These are phyloP conservation scores for Notospermus geniculatus DNA, from an alignment of 1,140 invertebrate genomes.

Conservation along the genomic window DNA sequence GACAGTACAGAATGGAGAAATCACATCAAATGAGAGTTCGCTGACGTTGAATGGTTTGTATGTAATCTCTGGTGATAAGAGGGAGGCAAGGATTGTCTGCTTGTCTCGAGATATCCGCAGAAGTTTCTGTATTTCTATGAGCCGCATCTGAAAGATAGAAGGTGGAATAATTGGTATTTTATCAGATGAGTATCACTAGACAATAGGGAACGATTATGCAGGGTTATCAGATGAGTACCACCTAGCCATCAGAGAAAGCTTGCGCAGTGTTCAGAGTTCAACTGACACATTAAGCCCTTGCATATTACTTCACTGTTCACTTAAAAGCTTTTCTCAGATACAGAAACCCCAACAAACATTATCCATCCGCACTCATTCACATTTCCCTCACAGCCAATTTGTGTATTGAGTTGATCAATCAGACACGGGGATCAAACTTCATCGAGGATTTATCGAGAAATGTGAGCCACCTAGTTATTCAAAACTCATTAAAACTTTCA, in stretches of 20 bases:
- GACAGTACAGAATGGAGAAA: conserved; percentile 33
- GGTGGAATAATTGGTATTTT: neutral
- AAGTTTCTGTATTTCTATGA: conserved; percentile 31
- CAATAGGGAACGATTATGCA: too few relatives aligned
- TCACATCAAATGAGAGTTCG: conserved; percentile 38
- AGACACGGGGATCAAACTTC: neutral
- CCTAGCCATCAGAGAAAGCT: too few relatives aligned
- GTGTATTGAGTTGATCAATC: too few relatives aligned
- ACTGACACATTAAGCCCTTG: too few relatives aligned
- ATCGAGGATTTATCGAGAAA: neutral
- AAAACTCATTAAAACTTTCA: neutral
- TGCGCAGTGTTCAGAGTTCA: too few relatives aligned
- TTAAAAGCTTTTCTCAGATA: too few relatives aligned
- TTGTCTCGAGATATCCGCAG: conserved; percentile 25
- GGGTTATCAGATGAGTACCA: too few relatives aligned
- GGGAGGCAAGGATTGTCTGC: conserved; percentile 28
- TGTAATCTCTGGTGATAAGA: conserved; percentile 38
- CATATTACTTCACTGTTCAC: too few relatives aligned
- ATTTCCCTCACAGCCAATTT: too few relatives aligned
- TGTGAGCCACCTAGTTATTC: neutral
- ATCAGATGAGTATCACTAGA: too few relatives aligned
- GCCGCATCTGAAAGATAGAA: conserved; percentile 28
- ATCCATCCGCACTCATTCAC: too few relatives aligned
- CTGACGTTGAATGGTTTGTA: conserved; percentile 36
- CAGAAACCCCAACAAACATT: too few relatives aligned